These are phyloP conservation scores for Reticulitermes speratus DNA, from an alignment of 1,140 invertebrate species.

Conservation along the genomic window DNA sequence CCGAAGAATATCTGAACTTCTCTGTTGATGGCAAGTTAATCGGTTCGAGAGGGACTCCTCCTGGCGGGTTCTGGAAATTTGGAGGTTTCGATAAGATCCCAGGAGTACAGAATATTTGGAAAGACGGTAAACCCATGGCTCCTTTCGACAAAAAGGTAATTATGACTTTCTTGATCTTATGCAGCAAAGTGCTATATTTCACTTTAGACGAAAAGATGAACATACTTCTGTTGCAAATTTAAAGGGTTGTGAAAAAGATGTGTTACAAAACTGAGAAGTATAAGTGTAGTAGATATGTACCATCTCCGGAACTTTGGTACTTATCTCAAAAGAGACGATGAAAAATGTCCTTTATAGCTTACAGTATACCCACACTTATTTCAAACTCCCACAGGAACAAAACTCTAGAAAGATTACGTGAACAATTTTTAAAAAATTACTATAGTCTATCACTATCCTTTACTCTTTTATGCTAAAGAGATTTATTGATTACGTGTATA, in stretches of 20 bases:
- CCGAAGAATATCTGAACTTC: constrained; percentile 26
- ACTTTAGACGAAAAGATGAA: too few relatives aligned
- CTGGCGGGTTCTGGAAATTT: constrained; percentile 43
- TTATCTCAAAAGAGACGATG: too few relatives aligned
- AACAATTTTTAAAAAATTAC: too few relatives aligned
- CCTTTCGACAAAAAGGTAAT: constrained; percentile 32
- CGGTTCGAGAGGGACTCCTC: constrained; percentile 37
- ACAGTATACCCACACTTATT: too few relatives aligned
- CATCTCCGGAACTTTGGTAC: too few relatives aligned
- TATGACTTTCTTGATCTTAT: not conserved
- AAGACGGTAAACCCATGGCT: constrained; percentile 25
- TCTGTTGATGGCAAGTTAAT: constrained; percentile 37
- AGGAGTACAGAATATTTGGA: constrained; percentile 28
- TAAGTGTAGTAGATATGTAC: not conserved
- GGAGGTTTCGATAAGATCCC: constrained; percentile 38
- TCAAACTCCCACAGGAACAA: too few relatives aligned
- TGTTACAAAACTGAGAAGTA: not conserved
- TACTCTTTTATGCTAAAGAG: too few relatives aligned
- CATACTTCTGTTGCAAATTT: not conserved
- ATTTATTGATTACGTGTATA: too few relatives aligned
- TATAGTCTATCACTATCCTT: too few relatives aligned
- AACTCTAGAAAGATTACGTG: too few relatives aligned
- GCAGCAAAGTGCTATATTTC: not conserved
- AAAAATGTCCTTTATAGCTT: too few relatives aligned
- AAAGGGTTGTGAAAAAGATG: not conserved